Conservation (phyloP, 2,113 vertebrate species). For the Nycticorax nycticorax region DNA sequence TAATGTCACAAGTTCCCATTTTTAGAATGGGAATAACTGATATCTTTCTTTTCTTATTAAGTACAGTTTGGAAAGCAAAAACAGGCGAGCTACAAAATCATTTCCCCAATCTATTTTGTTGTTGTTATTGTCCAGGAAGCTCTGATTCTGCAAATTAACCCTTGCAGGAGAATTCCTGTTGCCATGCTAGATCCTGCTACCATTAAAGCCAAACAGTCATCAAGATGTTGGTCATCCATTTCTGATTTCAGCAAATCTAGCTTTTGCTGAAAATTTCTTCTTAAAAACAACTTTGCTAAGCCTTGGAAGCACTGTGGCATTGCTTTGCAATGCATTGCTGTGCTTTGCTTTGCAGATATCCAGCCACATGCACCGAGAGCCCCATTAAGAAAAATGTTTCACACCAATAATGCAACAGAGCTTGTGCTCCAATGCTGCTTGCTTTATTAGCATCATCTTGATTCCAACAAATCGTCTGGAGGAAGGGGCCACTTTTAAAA, state of each 20-base stretch:
- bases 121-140: neutral
- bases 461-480: neutral
- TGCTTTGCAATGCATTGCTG: neutral
- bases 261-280: neutral
- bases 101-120: neutral
- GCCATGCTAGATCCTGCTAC: neutral
- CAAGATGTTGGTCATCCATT: neutral
- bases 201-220: neutral
- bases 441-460: neutral
- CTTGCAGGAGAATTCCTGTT: neutral
- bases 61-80: neutral
- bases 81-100: neutral
- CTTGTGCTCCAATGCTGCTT: neutral
- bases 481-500: neutral
- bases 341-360: neutral
- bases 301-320: neutral
- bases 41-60: neutral
- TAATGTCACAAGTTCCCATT: neutral
- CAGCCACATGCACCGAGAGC: neutral
- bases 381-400: neutral
- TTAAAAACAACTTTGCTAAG: neutral
- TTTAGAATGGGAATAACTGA: neutral
- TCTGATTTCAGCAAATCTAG: neutral
- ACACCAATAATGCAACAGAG: neutral
- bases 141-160: neutral